Base-by-base conservation (phyloP, 2,113 vertebrate genomes). In the Hystrix cristata region DNA sequence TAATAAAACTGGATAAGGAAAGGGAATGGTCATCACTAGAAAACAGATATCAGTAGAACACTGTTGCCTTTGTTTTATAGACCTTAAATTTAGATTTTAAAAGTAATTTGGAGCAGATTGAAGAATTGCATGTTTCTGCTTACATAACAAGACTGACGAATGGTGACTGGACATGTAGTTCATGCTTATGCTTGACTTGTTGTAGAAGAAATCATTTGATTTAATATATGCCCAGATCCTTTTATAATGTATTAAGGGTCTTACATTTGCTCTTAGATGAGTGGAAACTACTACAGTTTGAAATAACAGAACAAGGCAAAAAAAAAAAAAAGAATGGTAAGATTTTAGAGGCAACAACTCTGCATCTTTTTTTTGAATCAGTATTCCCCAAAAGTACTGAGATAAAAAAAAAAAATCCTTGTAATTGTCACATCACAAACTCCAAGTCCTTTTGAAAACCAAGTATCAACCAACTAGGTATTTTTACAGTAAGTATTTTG, bases 181-280 rank as follows among this genome's bases (percentile, higher is more conserved):
- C 1, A 3, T 53, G 18, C 31, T 74, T 87, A 31, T 34, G 51
- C 57, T 80, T 87, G 57, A 29, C n/a, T 97, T 76, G 10, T 81
- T 80, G 48, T 62, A 71, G 51, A 76, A 72, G 51, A 51, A 84
- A 76, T 48, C 29, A 67, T 67, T 96, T 71, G 67, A 92, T 89
- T 80, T 48, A 53, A 55, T 57, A 8, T 48, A 53, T 48, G 60
- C 19, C 10, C 64, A 81, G 59, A 9, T 60, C 19, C 38, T 74
- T 82, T 69, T 65, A 53, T 48, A 53, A 53, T 64, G 3, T 12
- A 8, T 29, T 59, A 38, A 8, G 53, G 34, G 85, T 95, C 59
- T 76, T 60, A 25, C 57, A 48, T 87, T 53, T 48, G 46, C 21
- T 13, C 21, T 38, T 34, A 94, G 34, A 5, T 79, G 59, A 78